Evolutionary conservation across 2,113 vertebrate genomes (phyloP).

Genomic region (Lasiurus borealis): DNA sequence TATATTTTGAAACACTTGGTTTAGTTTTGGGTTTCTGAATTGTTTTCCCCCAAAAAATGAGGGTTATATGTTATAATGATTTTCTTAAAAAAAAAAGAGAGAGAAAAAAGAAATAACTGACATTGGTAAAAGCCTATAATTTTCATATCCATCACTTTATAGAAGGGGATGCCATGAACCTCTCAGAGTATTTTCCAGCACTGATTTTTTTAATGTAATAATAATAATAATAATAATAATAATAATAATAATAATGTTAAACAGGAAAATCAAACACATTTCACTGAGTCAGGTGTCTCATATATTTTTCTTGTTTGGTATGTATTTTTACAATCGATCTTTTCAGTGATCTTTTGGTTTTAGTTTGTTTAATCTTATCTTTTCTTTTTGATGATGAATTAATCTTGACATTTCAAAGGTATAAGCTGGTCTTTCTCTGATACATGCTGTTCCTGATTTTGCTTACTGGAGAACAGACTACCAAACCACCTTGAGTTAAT

Average conservation of each 20-base stretch:
- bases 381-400: slow-evolving; percentile 52
- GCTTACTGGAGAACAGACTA: slow-evolving; percentile 76
- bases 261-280: slow-evolving; percentile 73
- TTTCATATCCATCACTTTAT: slow-evolving; percentile 45
- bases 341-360: slow-evolving; percentile 9
- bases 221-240: neutral
- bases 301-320: slow-evolving; percentile 54
- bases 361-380: slow-evolving; percentile 55
- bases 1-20: slow-evolving; percentile 20
- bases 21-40: slow-evolving; percentile 48
- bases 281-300: slow-evolving; percentile 53
- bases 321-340: slow-evolving; percentile 4
- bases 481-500: slow-evolving; percentile 46
- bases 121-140: slow-evolving; percentile 33
- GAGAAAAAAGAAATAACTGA: slow-evolving; percentile 31
- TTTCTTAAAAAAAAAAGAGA: neutral
- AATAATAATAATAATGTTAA: neutral
- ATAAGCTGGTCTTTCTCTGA: slow-evolving; percentile 70
- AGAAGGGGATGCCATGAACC: slow-evolving; percentile 33
- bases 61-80: neutral
- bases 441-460: slow-evolving; percentile 63
- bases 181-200: slow-evolving; percentile 43
- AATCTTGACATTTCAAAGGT: slow-evolving; percentile 60
- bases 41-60: neutral
- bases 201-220: neutral